Percentiles rank a stretch among this genome's conserved stretches.
phyloP scores from a whole-genome alignment of 2,888 invertebrate genomes.

The Malthinus seriepunctatus region DNA sequence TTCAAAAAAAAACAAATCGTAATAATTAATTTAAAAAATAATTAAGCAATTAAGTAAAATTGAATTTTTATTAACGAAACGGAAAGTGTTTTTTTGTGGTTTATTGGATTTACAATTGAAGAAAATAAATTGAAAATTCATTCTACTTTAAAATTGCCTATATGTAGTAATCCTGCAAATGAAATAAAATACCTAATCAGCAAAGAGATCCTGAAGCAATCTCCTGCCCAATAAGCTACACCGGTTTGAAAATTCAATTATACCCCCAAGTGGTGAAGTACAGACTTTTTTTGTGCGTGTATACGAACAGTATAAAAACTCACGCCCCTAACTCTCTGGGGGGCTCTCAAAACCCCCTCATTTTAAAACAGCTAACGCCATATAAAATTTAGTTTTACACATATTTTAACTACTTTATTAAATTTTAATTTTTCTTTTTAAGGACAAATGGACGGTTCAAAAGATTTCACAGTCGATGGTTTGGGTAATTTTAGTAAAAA shows the following conservation, averaged over 20 bases:
- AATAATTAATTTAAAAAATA: neutral
- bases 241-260: constrained; percentile 56
- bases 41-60: constrained; percentile 3
- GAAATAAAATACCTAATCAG: constrained; percentile 54
- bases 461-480: constrained; percentile 83
- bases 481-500: constrained; percentile 84
- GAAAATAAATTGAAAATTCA: constrained; percentile 28
- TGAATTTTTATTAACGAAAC: neutral
- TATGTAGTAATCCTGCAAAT: constrained; percentile 51
- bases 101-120: constrained; percentile 17
- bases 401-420: neutral
- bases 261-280: constrained; percentile 48
- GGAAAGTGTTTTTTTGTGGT: constrained; percentile 6
- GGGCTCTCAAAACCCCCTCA: constrained; percentile 34
- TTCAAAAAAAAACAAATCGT: neutral
- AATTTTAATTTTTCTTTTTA: constrained; percentile 48
- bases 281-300: constrained; percentile 36
- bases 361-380: constrained; percentile 28
- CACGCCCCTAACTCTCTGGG: constrained; percentile 36
- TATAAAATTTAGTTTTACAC: constrained; percentile 29
- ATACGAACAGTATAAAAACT: constrained; percentile 29
- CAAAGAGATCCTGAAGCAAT: constrained; percentile 48
- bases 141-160: constrained; percentile 50
- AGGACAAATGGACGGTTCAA: constrained; percentile 78
- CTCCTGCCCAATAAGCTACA: constrained; percentile 54